Evolutionary conservation across 2,888 invertebrate genomes (phyloP).

Genomic region (Euplagia quadripunctaria): DNA sequence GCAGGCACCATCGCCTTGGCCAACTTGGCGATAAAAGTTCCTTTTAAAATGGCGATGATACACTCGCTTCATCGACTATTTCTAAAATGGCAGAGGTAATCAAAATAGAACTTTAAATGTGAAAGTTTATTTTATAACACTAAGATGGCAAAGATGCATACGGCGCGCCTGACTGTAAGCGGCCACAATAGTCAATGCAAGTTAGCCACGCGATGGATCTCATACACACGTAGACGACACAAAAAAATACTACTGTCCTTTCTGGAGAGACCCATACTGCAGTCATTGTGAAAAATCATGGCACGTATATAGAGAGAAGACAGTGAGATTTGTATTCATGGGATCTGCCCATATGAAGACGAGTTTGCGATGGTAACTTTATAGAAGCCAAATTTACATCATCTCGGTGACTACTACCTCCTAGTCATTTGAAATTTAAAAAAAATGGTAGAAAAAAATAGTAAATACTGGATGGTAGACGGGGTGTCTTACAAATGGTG

Average conservation of each 20-base stretch:
- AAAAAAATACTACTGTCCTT: not conserved
- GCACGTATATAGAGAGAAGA: too few species aligned
- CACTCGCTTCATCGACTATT: conserved; percentile 34
- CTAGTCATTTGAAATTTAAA: too few species aligned
- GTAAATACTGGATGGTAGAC: too few species aligned
- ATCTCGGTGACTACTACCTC: too few species aligned
- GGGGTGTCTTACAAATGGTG: too few species aligned
- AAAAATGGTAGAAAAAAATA: too few species aligned
- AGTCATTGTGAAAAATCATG: too few species aligned
- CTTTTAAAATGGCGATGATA: conserved; percentile 33
- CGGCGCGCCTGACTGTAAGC: too few species aligned
- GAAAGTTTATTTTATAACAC: not conserved
- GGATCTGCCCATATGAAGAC: too few species aligned
- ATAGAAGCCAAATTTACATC: too few species aligned
- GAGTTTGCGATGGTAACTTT: too few species aligned
- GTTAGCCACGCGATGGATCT: not conserved
- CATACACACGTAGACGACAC: not conserved
- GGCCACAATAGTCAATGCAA: not conserved
- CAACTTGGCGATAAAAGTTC: conserved; percentile 47
- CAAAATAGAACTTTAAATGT: not conserved
- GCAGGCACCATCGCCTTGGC: conserved; percentile 62
- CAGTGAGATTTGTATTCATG: too few species aligned
- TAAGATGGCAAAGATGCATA: not conserved
- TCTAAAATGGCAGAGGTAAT: conserved; percentile 18
- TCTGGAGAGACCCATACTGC: not conserved